phyloP scores from a whole-genome alignment of 2,888 invertebrate species.

The Helicoverpa assulta region DNA sequence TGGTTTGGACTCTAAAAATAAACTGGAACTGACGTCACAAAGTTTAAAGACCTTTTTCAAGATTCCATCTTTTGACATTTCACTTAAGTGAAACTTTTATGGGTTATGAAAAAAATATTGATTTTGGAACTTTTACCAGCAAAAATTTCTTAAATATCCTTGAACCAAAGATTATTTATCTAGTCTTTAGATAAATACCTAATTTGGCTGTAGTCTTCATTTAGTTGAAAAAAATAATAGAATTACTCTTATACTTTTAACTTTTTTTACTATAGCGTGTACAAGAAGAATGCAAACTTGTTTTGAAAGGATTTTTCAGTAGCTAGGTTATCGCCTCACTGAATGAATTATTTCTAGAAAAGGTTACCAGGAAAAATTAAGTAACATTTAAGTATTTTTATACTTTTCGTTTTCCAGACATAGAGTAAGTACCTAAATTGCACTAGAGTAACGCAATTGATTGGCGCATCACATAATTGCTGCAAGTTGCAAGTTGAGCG shows the following conservation, averaged over 20 bases:
- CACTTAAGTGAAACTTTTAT: background rate
- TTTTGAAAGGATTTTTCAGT: too few relatives aligned
- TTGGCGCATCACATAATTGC: conserved; percentile 45
- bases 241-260: too few relatives aligned
- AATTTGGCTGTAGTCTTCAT: too few relatives aligned
- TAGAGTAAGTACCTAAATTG: conserved; percentile 12
- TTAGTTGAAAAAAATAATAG: too few relatives aligned
- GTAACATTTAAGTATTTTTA: background rate
- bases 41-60: background rate
- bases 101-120: background rate
- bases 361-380: background rate
- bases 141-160: too few relatives aligned
- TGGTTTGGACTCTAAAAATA: background rate
- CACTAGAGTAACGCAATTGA: conserved; percentile 33
- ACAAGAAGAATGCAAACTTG: too few relatives aligned
- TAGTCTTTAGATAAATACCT: too few relatives aligned
- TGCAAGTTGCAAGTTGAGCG: conserved; percentile 58
- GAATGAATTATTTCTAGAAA: too few relatives aligned
- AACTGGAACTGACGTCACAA: background rate
- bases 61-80: background rate
- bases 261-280: too few relatives aligned
- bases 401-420: background rate
- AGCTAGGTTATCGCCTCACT: too few relatives aligned
- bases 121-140: too few relatives aligned
- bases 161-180: too few relatives aligned